phyloP scores from a whole-genome alignment of 2,888 invertebrate species.

The Drosophila neonasuta region DNA sequence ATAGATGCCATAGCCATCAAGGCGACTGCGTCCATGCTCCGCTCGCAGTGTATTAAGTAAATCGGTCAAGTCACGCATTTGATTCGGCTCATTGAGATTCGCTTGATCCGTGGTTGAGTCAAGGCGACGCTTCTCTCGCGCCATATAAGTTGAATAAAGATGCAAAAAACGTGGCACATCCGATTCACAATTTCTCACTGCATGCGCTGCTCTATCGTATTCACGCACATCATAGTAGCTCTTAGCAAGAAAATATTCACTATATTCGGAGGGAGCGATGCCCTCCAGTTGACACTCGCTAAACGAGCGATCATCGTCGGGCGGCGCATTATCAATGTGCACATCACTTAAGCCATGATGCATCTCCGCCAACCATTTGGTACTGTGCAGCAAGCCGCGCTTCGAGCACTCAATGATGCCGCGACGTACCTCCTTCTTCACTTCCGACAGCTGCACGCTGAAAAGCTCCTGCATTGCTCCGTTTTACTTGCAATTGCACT shows the following conservation, averaged over 20 bases:
- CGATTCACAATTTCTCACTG: slow-evolving; percentile 87
- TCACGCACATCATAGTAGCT: slow-evolving; percentile 95
- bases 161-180: slow-evolving; percentile 91
- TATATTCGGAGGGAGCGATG: slow-evolving; percentile 83
- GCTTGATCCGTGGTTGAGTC: slow-evolving; percentile 89
- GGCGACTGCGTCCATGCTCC: slow-evolving; percentile 84
- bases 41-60: slow-evolving; percentile 84
- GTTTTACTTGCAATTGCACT: background rate
- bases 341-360: slow-evolving; percentile 89
- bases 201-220: slow-evolving; percentile 92
- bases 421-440: slow-evolving; percentile 86
- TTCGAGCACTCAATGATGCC: slow-evolving; percentile 89
- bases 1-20: slow-evolving; percentile 94
- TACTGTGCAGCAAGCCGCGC: slow-evolving; percentile 90
- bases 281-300: slow-evolving; percentile 67
- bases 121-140: slow-evolving; percentile 93
- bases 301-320: slow-evolving; percentile 52
- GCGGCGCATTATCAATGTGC: slow-evolving; percentile 78
- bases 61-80: slow-evolving; percentile 83
- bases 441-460: slow-evolving; percentile 84
- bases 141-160: slow-evolving; percentile 93
- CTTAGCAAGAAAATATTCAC: slow-evolving; percentile 91
- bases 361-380: slow-evolving; percentile 95
- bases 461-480: slow-evolving; percentile 72
- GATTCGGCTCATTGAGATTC: slow-evolving; percentile 81